Percentiles rank a stretch among this genome's conserved stretches.
Evolutionary conservation across 2,113 vertebrate species (phyloP).

Genomic region (Hippocampus barbouri): DNA sequence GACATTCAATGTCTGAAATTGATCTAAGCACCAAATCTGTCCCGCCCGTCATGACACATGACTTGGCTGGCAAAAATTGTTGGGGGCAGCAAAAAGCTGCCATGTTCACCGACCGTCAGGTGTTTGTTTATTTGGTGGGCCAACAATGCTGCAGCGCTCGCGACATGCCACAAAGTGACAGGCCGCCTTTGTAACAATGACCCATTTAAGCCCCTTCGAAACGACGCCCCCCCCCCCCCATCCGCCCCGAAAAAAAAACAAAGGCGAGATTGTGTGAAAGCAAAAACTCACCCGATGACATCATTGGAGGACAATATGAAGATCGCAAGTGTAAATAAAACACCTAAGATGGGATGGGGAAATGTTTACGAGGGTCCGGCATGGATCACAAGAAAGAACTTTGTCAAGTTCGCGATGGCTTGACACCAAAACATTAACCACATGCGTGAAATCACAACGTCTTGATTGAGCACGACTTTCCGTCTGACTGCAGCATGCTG

Average conservation of each 20-base stretch:
- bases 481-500: slow-evolving; percentile 8
- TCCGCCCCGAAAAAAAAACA: slow-evolving; percentile 20
- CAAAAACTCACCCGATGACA: slow-evolving; percentile 2
- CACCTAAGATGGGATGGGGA: neutral
- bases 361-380: neutral
- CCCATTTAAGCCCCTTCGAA: slow-evolving; percentile 39
- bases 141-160: neutral
- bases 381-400: neutral
- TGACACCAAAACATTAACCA: too few species aligned
- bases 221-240: too few species aligned
- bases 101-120: neutral
- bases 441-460: too few species aligned
- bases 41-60: neutral
- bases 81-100: neutral
- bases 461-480: neutral
- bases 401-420: neutral
- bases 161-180: slow-evolving; percentile 20
- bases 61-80: neutral
- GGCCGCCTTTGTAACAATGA: slow-evolving; percentile 54
- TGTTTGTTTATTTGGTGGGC: neutral
- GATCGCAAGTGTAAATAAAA: neutral
- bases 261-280: slow-evolving; percentile 39
- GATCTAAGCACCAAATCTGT: neutral
- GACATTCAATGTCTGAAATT: neutral
- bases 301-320: slow-evolving; percentile 1